Percentiles rank a stretch among this genome's conserved stretches.
These are phyloP conservation scores for Limulus polyphemus DNA, from an alignment of 2,888 invertebrate species.

Conservation along the genomic window DNA sequence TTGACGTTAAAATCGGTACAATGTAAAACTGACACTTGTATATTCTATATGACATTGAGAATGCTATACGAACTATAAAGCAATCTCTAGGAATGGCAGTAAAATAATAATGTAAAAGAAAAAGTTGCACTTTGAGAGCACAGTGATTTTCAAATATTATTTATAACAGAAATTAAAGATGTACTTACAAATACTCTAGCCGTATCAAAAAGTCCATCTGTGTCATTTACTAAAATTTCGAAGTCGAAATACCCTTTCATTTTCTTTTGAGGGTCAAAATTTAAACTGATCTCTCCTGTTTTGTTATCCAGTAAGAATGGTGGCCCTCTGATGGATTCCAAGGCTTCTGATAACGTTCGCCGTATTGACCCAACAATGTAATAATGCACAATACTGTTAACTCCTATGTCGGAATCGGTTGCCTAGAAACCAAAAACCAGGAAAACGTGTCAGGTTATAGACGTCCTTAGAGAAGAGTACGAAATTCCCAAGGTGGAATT, in stretches of 20 bases:
- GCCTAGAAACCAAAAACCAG: constrained; percentile 27
- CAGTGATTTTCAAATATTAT: too few species aligned
- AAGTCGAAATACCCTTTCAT: constrained; percentile 97
- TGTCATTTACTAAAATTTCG: constrained; percentile 72
- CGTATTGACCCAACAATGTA: constrained; percentile 44
- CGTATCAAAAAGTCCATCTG: constrained; percentile 62
- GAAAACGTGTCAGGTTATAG: too few species aligned
- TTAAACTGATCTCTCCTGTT: constrained; percentile 71
- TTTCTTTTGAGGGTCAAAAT: constrained; percentile 88
- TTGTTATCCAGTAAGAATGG: constrained; percentile 69
- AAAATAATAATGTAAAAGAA: too few species aligned
- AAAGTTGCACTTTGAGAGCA: too few species aligned
- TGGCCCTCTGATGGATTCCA: constrained; percentile 62
- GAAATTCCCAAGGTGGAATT: too few species aligned
- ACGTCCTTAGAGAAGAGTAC: too few species aligned
- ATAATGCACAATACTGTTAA: constrained; percentile 35
- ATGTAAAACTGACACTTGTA: too few species aligned
- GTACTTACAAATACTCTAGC: constrained; percentile 57
- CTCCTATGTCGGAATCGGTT: constrained; percentile 34
- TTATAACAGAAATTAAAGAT: too few species aligned
- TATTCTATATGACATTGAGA: too few species aligned
- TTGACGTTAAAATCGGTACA: too few species aligned
- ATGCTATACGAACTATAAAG: too few species aligned
- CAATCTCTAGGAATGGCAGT: too few species aligned
- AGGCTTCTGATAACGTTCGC: constrained; percentile 26